These are phyloP conservation scores for Netelia fuscicornis DNA, from an alignment of 2,888 invertebrate species.

Conservation along the genomic window DNA sequence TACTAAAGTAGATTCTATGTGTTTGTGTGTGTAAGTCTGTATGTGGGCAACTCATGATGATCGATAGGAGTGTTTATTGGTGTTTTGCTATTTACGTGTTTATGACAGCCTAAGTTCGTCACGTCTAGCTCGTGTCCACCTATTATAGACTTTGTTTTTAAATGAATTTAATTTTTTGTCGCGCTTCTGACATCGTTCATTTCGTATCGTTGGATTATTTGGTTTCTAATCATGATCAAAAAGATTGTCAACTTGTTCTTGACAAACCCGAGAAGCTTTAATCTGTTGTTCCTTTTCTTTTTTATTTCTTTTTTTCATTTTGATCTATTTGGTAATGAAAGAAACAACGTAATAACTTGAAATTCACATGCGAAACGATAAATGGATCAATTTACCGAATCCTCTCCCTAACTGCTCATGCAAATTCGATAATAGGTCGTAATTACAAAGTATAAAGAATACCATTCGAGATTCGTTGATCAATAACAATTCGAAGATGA, in stretches of 20 bases:
- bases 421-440: conserved; percentile 56
- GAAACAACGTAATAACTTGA: conserved; percentile 65
- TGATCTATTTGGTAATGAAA: conserved; percentile 58
- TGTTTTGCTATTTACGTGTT: conserved; percentile 53
- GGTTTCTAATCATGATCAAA: not conserved
- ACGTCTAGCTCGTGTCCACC: conserved; percentile 47
- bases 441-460: conserved; percentile 49
- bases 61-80: conserved; percentile 36
- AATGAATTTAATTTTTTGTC: not conserved
- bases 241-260: not conserved
- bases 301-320: not conserved
- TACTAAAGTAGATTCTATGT: conserved; percentile 58
- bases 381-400: conserved; percentile 60
- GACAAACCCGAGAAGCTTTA: not conserved
- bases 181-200: not conserved
- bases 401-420: conserved; percentile 59
- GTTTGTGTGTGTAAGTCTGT: conserved; percentile 16
- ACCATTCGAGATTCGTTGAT: conserved; percentile 54
- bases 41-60: conserved; percentile 18
- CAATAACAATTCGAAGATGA: conserved; percentile 44
- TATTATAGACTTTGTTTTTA: conserved; percentile 37
- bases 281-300: not conserved
- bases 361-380: conserved; percentile 64
- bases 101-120: conserved; percentile 54
- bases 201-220: not conserved